Conservation (phyloP, 2,888 invertebrate genomes). For the Ochropleura plecta region DNA sequence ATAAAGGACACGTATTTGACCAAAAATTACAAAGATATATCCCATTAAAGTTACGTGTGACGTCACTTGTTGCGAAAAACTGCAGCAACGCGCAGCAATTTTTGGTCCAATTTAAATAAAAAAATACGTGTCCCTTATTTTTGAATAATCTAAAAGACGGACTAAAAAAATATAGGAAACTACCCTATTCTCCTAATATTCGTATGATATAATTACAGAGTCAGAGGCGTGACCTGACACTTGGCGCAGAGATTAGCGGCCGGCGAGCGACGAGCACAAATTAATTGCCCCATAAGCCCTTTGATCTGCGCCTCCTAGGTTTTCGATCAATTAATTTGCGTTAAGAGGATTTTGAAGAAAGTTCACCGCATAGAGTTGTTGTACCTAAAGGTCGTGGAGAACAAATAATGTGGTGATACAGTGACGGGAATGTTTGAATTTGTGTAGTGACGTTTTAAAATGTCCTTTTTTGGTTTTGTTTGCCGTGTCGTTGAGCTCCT, state of each 20-base stretch:
- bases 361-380: constrained; percentile 19
- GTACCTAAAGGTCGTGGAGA: neutral
- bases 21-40: too few relatives aligned
- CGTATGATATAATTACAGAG: constrained; percentile 41
- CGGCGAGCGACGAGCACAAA: constrained; percentile 57
- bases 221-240: constrained; percentile 62
- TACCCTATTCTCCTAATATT: constrained; percentile 26
- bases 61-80: too few relatives aligned
- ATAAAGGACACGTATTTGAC: too few relatives aligned
- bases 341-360: constrained; percentile 58
- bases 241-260: constrained; percentile 60
- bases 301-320: constrained; percentile 62
- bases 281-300: constrained; percentile 68
- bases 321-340: constrained; percentile 64
- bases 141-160: too few relatives aligned
- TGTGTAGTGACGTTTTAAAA: constrained; percentile 36
- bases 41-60: too few relatives aligned
- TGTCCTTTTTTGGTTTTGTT: neutral
- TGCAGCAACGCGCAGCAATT: too few relatives aligned
- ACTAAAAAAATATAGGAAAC: too few relatives aligned
- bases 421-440: constrained; percentile 9
- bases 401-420: constrained; percentile 16
- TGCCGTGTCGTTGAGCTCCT: too few relatives aligned
- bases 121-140: too few relatives aligned
- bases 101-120: too few relatives aligned